Percentiles rank a stretch among this genome's conserved stretches.
Conservation (phyloP, 2,113 vertebrate genomes). For the Gulo gulo region DNA sequence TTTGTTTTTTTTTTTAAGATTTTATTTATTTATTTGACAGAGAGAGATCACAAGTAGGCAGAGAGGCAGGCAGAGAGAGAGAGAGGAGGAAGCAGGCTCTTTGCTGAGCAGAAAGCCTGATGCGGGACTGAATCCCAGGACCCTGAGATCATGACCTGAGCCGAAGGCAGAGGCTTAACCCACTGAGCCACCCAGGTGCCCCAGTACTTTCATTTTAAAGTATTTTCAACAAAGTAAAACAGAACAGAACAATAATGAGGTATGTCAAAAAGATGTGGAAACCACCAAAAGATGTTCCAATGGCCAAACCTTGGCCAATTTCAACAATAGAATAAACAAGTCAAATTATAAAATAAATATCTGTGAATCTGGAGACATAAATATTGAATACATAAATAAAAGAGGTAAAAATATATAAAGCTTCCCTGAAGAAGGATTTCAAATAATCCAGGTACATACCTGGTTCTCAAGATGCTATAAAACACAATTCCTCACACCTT, state of each 20-base stretch:
- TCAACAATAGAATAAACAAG: background rate
- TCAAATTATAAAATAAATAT: background rate
- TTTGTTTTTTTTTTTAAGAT: too few relatives aligned
- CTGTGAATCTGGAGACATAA: background rate
- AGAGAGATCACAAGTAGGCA: too few relatives aligned
- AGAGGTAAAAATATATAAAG: background rate
- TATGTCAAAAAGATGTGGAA: background rate
- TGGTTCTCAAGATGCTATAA: background rate
- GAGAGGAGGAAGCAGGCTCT: too few relatives aligned
- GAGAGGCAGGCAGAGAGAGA: too few relatives aligned
- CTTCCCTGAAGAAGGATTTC: background rate
- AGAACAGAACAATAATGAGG: background rate
- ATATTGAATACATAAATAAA: background rate
- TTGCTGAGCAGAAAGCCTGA: too few relatives aligned
- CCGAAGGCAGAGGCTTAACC: too few relatives aligned
- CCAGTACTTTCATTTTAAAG: background rate
- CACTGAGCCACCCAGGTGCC: too few relatives aligned
- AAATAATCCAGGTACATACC: background rate
- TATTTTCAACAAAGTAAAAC: background rate
- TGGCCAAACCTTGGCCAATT: background rate
- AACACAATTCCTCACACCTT: background rate
- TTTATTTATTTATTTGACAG: too few relatives aligned
- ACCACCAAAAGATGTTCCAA: background rate
- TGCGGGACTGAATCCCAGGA: too few relatives aligned
- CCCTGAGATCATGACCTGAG: too few relatives aligned